A percentile compares a stretch with the other conserved stretches of the same genome.
Evolutionary conservation across 2,888 invertebrate species (phyloP).

Genomic region (Ethmia dodecea): DNA sequence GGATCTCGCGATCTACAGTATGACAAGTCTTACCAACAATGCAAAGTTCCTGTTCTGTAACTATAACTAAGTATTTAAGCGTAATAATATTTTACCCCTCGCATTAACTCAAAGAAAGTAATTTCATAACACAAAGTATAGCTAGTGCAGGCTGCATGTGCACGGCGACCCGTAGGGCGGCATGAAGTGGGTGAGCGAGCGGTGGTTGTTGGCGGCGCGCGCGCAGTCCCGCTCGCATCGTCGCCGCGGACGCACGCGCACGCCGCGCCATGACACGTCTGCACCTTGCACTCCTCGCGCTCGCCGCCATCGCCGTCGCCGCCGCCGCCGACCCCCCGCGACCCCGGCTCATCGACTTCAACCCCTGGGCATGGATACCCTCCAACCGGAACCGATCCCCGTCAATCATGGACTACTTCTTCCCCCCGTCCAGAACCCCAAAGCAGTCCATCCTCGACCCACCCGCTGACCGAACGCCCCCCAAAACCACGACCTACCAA

Average conservation of each 20-base stretch:
- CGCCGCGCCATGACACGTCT: slow-evolving; percentile 58
- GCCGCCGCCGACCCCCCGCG: slow-evolving; percentile 50
- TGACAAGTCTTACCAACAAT: too few relatives aligned
- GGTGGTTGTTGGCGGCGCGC: slow-evolving; percentile 38
- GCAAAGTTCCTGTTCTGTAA: too few relatives aligned
- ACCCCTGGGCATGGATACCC: slow-evolving; percentile 71
- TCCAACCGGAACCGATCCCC: slow-evolving; percentile 61
- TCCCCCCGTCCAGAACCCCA: slow-evolving; percentile 71
- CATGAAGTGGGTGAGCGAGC: slow-evolving; percentile 21
- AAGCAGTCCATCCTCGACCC: slow-evolving; percentile 66
- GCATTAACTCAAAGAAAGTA: not conserved
- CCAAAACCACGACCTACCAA: slow-evolving; percentile 43
- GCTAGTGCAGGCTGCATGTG: slow-evolving; percentile 8
- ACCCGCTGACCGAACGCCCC: slow-evolving; percentile 57
- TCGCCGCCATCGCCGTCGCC: slow-evolving; percentile 45
- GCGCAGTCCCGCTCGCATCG: slow-evolving; percentile 70
- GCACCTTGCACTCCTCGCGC: slow-evolving; percentile 55
- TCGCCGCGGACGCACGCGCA: slow-evolving; percentile 69
- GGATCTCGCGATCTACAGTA: too few relatives aligned
- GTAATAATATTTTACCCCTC: too few relatives aligned
- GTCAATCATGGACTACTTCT: slow-evolving; percentile 72
- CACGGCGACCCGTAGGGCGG: slow-evolving; percentile 10
- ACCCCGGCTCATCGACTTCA: slow-evolving; percentile 64
- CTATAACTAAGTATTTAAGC: too few relatives aligned
- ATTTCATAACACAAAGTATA: not conserved